phyloP scores from a whole-genome alignment of 2,113 vertebrate genomes.

The Phalacrocorax aristotelis region DNA sequence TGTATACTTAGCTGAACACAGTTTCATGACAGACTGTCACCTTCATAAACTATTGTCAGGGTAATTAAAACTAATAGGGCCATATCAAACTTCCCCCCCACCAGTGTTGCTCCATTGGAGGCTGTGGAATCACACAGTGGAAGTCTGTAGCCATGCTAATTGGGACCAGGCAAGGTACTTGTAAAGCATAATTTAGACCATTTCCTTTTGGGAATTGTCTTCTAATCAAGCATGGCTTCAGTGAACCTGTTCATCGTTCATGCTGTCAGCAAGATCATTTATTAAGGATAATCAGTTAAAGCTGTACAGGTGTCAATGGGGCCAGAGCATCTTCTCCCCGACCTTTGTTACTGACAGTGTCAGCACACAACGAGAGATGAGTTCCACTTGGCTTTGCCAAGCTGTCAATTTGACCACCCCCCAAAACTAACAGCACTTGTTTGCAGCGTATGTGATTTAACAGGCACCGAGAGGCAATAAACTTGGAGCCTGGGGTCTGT shows the following conservation, averaged over 20 bases:
- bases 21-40: not conserved
- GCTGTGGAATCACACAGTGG: not conserved
- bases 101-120: too few species aligned
- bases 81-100: too few species aligned
- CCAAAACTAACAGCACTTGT: not conserved
- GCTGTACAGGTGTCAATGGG: not conserved
- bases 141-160: not conserved
- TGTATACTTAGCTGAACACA: not conserved
- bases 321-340: not conserved
- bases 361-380: accelerated
- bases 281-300: not conserved
- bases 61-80: not conserved
- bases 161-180: not conserved
- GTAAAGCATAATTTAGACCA: constrained; percentile 2
- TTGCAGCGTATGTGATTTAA: not conserved
- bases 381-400: not conserved
- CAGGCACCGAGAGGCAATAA: not conserved
- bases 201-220: constrained; percentile 27
- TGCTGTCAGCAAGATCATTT: not conserved
- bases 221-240: not conserved
- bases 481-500: not conserved
- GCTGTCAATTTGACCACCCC: not conserved
- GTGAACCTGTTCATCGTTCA: not conserved
- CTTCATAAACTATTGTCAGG: not conserved
- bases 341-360: not conserved